Percentiles rank a stretch among this genome's conserved stretches.
These are phyloP conservation scores for Diglossa cyanea DNA, from an alignment of 2,797 vertebrate genomes.

Conservation along the genomic window DNA sequence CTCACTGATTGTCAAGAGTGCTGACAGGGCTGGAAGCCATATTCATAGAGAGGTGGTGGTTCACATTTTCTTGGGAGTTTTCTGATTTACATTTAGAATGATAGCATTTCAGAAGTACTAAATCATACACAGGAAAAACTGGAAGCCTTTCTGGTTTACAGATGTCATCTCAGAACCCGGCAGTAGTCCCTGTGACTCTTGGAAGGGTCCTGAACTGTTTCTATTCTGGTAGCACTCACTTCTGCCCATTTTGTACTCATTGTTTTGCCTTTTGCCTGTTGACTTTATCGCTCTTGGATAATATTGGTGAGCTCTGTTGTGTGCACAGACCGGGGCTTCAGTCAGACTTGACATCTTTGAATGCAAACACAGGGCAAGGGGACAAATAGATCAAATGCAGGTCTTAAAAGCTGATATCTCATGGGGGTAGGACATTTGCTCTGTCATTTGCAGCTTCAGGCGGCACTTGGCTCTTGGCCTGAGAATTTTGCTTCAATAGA, in stretches of 20 bases:
- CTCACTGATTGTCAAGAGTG: not conserved
- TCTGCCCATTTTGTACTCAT: not conserved
- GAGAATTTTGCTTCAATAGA: not conserved
- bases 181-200: not conserved
- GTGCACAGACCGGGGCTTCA: fast-evolving
- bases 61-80: not conserved
- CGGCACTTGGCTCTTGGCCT: not conserved
- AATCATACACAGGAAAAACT: not conserved
- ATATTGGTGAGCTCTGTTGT: not conserved
- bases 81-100: not conserved
- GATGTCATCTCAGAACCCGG: not conserved
- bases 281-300: not conserved
- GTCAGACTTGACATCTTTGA: not conserved
- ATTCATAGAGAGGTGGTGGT: not conserved
- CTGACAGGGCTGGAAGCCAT: not conserved
- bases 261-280: not conserved
- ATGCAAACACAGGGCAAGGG: not conserved
- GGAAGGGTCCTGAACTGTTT: not conserved
- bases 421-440: not conserved
- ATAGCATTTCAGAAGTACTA: not conserved
- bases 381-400: not conserved
- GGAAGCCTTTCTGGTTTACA: not conserved
- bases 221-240: not conserved
- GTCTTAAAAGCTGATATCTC: not conserved
- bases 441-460: not conserved